Conservation (phyloP, 2,888 invertebrate species). For the Xestoiulus laeticollis region DNA sequence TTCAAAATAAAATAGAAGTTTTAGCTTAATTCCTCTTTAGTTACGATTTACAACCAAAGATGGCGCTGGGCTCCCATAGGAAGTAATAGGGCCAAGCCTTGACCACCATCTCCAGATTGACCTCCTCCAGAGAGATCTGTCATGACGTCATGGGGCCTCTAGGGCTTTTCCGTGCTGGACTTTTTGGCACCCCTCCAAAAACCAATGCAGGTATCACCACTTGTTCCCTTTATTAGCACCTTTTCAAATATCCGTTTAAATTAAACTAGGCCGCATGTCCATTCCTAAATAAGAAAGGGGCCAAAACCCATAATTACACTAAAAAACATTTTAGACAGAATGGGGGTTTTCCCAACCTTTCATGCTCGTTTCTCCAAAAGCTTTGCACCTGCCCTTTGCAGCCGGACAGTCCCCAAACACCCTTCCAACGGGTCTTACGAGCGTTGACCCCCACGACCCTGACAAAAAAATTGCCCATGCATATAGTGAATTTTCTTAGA, state of each 20-base stretch:
- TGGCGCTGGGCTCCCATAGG: too few species aligned
- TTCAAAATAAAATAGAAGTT: too few species aligned
- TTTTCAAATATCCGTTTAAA: not conserved
- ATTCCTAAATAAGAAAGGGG: not conserved
- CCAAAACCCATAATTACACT: not conserved
- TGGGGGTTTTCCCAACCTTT: not conserved
- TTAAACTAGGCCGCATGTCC: too few species aligned
- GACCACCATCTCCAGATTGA: too few species aligned
- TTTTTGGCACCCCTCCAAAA: too few species aligned
- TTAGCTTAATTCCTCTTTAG: too few species aligned
- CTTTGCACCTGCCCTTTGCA: conserved; percentile 8
- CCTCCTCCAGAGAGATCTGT: too few species aligned
- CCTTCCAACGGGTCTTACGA: not conserved
- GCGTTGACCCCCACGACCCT: not conserved
- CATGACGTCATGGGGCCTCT: too few species aligned
- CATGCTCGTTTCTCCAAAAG: not conserved
- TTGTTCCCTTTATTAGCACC: not conserved
- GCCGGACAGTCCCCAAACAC: not conserved
- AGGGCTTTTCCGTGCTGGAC: too few species aligned
- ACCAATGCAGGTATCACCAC: too few species aligned
- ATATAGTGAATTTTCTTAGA: not conserved
- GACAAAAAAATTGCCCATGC: not conserved
- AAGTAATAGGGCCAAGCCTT: too few species aligned
- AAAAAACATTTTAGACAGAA: not conserved
- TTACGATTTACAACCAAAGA: too few species aligned